These are phyloP conservation scores for Latrodectus hesperus DNA, from an alignment of 2,888 invertebrate species.

Conservation along the genomic window DNA sequence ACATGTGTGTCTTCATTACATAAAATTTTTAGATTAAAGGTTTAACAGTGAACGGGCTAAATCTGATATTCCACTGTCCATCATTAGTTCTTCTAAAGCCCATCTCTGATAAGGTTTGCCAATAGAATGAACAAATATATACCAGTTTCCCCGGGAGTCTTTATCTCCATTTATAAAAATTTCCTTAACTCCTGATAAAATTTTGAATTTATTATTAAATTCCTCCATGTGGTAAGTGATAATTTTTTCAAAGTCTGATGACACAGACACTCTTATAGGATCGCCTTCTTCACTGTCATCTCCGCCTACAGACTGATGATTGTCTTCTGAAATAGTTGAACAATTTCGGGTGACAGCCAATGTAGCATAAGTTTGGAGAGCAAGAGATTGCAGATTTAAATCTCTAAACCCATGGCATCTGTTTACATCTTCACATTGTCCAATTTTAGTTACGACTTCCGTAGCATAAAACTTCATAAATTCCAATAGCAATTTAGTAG, in stretches of 20 bases:
- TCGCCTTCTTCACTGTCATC: slow-evolving; percentile 36
- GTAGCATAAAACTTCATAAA: slow-evolving; percentile 42
- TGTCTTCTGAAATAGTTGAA: slow-evolving; percentile 11
- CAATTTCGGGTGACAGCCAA: slow-evolving; percentile 31
- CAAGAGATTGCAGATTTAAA: slow-evolving; percentile 45
- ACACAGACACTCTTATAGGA: slow-evolving; percentile 45
- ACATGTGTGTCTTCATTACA: too few relatives aligned
- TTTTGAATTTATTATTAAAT: slow-evolving; percentile 3
- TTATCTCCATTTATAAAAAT: slow-evolving; percentile 36
- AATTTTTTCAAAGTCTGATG: slow-evolving; percentile 27
- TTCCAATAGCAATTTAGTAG: slow-evolving; percentile 7
- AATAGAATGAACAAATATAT: slow-evolving; percentile 49
- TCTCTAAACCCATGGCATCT: slow-evolving; percentile 33
- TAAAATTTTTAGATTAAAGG: too few relatives aligned
- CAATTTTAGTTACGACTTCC: slow-evolving; percentile 14
- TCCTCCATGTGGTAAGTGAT: slow-evolving; percentile 32
- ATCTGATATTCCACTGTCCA: slow-evolving; percentile 17
- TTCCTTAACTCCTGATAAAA: slow-evolving; percentile 35
- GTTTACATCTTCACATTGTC: not conserved
- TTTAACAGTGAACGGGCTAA: too few relatives aligned
- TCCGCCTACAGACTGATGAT: not conserved
- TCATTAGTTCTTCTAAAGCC: slow-evolving; percentile 52
- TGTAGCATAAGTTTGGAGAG: slow-evolving; percentile 41
- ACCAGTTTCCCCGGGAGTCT: slow-evolving; percentile 26
- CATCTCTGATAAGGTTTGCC: slow-evolving; percentile 48